Conservation (phyloP, 1,140 invertebrate genomes). For the Uloborus diversus region DNA sequence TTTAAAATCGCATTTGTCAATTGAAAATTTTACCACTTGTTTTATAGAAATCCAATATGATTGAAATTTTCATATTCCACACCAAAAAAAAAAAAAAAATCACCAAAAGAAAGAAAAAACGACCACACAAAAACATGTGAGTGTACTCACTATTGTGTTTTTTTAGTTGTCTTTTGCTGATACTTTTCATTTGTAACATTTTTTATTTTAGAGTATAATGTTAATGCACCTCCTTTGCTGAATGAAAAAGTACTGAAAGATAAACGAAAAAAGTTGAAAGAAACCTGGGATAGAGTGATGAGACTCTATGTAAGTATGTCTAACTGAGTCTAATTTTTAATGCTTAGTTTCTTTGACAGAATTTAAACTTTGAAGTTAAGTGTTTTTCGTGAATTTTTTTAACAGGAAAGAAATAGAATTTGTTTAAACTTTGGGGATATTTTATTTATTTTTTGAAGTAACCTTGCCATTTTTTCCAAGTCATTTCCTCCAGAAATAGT, state of each 20-base stretch:
- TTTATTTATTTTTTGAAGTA: no score
- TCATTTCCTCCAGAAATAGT: no score
- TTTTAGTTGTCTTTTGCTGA: no score
- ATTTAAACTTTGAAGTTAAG: not conserved
- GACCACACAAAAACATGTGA: not conserved
- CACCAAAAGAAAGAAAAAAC: not conserved
- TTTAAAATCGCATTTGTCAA: no score
- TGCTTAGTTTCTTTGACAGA: not conserved
- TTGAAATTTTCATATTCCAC: not conserved
- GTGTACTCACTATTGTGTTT: not conserved
- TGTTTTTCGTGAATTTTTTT: no score
- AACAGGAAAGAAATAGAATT: no score
- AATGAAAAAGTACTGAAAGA: slow-evolving; percentile 98
- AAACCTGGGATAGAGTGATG: slow-evolving; percentile 76
- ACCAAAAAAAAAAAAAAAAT: not conserved
- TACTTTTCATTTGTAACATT: not conserved
- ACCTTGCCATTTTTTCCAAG: no score
- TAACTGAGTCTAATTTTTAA: not conserved
- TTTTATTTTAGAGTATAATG: slow-evolving; percentile 86
- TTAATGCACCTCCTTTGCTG: slow-evolving; percentile 88
- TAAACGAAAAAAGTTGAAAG: slow-evolving; percentile 93
- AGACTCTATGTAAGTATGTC: slow-evolving; percentile 56
- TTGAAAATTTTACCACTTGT: no score
- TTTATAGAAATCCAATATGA: no score
- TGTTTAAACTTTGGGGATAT: no score